These are phyloP conservation scores for Condylostylus longicornis DNA, from an alignment of 1,140 invertebrate species.

Conservation along the genomic window DNA sequence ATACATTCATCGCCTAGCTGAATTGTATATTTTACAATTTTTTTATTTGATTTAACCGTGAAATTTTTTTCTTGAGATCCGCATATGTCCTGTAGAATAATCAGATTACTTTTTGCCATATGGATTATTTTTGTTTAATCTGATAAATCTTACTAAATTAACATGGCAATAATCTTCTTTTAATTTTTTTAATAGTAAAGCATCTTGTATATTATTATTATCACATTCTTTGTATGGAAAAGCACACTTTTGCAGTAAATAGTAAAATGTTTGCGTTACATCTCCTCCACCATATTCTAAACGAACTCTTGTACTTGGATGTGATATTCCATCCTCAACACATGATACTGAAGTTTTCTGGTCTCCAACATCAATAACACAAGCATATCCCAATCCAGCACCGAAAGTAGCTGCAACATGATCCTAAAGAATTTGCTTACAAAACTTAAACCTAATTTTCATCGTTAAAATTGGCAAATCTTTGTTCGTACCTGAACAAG, in stretches of 20 bases:
- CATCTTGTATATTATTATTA: conserved; percentile 51
- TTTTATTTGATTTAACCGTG: conserved; percentile 49
- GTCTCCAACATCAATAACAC: conserved; percentile 89
- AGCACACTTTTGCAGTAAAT: conserved; percentile 71
- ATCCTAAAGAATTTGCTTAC: conserved; percentile 41
- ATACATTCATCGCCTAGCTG: conserved; percentile 86
- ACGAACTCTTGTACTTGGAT: conserved; percentile 65
- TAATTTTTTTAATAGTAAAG: conserved; percentile 60
- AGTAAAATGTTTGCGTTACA: conserved; percentile 71
- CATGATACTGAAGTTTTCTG: conserved; percentile 91
- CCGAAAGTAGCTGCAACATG: conserved; percentile 90
- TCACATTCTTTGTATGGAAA: conserved; percentile 76
- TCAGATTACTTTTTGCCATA: not conserved
- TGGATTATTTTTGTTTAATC: not conserved
- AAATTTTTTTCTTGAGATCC: conserved; percentile 70
- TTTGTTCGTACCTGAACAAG: conserved; percentile 54
- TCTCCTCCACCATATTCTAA: conserved; percentile 84
- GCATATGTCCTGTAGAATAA: conserved; percentile 49
- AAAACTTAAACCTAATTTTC: not conserved
- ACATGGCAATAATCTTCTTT: conserved; percentile 87
- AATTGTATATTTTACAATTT: conserved; percentile 51
- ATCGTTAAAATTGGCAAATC: not conserved
- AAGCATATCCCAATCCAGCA: conserved; percentile 77
- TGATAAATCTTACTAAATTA: conserved; percentile 44
- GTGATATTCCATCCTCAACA: conserved; percentile 90